phyloP scores from a whole-genome alignment of 2,888 invertebrate genomes.

The Apamea epomidion region DNA sequence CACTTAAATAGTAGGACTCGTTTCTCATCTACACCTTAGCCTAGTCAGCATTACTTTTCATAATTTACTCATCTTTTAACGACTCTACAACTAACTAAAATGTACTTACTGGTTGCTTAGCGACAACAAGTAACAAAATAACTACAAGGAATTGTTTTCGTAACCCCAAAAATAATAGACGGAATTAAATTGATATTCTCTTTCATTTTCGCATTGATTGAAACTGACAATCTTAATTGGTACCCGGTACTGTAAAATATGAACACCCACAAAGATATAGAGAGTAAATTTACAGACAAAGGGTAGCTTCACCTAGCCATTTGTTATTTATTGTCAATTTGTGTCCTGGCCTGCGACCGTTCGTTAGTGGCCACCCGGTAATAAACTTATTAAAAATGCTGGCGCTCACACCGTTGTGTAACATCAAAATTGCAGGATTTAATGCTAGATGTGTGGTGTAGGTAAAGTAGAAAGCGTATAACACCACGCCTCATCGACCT shows the following conservation, averaged over 20 bases:
- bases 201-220: constrained; percentile 46
- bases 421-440: constrained; percentile 23
- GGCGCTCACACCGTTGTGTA: constrained; percentile 70
- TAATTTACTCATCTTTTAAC: not conserved
- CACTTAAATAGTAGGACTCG: not conserved
- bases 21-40: not conserved
- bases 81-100: not conserved
- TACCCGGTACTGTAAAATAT: constrained; percentile 49
- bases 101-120: not conserved
- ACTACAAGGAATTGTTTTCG: not conserved
- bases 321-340: constrained; percentile 85
- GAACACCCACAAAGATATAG: constrained; percentile 51
- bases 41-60: not conserved
- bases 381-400: constrained; percentile 81
- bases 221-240: constrained; percentile 48
- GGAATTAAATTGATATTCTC: constrained; percentile 15
- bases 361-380: constrained; percentile 80
- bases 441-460: not conserved
- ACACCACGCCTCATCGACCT: no score
- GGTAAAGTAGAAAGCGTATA: not conserved
- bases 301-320: constrained; percentile 75
- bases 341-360: constrained; percentile 77
- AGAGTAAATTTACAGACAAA: constrained; percentile 71
- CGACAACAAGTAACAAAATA: no score
- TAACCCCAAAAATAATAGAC: not conserved